These are phyloP conservation scores for Melolontha melolontha DNA, from an alignment of 2,888 invertebrate species.

Conservation along the genomic window DNA sequence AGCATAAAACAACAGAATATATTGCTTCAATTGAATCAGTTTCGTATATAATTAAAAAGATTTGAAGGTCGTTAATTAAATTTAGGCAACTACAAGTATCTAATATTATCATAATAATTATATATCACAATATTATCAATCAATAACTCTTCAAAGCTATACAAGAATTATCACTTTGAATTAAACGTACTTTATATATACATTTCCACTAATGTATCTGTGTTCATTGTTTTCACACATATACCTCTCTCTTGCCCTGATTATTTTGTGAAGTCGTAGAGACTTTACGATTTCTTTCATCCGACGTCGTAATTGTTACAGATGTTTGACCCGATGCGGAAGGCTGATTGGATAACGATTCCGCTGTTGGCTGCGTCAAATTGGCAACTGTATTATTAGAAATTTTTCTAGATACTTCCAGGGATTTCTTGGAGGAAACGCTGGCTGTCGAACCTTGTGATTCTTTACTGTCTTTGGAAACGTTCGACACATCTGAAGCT, in stretches of 20 bases:
- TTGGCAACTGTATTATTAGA: constrained; percentile 41
- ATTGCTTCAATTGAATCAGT: no score
- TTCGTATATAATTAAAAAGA: no score
- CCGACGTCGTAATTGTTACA: constrained; percentile 41
- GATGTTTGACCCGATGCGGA: constrained; percentile 43
- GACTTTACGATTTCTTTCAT: constrained; percentile 64
- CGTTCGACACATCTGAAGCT: constrained; percentile 58
- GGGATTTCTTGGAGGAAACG: constrained; percentile 52
- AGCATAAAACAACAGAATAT: no score
- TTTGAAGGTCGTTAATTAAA: neutral
- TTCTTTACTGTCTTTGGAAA: constrained; percentile 60
- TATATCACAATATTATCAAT: constrained; percentile 24
- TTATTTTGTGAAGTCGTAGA: constrained; percentile 64
- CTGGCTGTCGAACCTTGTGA: constrained; percentile 62
- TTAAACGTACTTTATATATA: neutral
- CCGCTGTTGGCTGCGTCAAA: constrained; percentile 46
- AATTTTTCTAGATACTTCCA: constrained; percentile 50
- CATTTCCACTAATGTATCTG: neutral
- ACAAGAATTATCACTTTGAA: constrained; percentile 17
- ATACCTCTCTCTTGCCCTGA: constrained; percentile 68
- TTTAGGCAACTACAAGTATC: constrained; percentile 2
- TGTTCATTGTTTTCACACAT: constrained; percentile 64
- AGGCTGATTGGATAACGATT: constrained; percentile 4
- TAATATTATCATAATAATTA: constrained; percentile 4
- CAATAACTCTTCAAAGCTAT: constrained; percentile 12